A percentile compares a stretch with the other conserved stretches of the same genome.
Evolutionary conservation across 2,797 vertebrate species (phyloP).

Genomic region (Sebastes flavidus): DNA sequence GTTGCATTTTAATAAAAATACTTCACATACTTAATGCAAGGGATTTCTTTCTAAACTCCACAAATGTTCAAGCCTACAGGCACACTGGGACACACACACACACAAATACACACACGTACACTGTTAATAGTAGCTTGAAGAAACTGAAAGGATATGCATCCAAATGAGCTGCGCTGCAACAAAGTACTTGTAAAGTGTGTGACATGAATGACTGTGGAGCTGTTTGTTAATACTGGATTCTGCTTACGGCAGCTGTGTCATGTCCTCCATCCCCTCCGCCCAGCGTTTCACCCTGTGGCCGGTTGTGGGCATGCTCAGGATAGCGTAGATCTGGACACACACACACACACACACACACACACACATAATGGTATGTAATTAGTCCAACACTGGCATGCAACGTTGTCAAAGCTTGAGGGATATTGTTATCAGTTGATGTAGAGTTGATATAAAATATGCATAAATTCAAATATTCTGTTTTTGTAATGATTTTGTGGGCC

Average conservation of each 20-base stretch:
- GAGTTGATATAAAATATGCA: slow-evolving; percentile 16
- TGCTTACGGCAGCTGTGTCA: slow-evolving; percentile 96
- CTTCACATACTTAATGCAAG: slow-evolving; percentile 18
- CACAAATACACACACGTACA: not conserved
- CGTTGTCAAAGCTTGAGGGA: slow-evolving; percentile 19
- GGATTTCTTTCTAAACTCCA: slow-evolving; percentile 6
- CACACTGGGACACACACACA: not conserved
- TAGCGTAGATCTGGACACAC: slow-evolving; percentile 88
- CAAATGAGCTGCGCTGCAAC: slow-evolving; percentile 19
- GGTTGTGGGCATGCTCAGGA: slow-evolving; percentile 86
- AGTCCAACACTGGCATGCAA: slow-evolving; percentile 26
- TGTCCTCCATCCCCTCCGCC: slow-evolving; percentile 92
- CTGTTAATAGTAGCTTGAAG: slow-evolving; percentile 1
- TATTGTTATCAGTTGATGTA: slow-evolving; percentile 6
- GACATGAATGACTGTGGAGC: slow-evolving; percentile 13
- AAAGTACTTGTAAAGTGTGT: slow-evolving; percentile 13
- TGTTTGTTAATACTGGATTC: slow-evolving; percentile 47
- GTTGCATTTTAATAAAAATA: slow-evolving; percentile 10
- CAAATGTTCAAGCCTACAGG: not conserved
- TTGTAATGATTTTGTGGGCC: not conserved
- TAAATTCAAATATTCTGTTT: not conserved
- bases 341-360: not conserved
- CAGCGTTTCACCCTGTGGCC: slow-evolving; percentile 81
- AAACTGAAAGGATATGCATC: slow-evolving; percentile 19
- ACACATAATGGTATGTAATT: slow-evolving; percentile 18